Percentiles rank a stretch among this genome's conserved stretches.
Evolutionary conservation across 2,113 vertebrate genomes (phyloP).

Genomic region (Petromus typicus): DNA sequence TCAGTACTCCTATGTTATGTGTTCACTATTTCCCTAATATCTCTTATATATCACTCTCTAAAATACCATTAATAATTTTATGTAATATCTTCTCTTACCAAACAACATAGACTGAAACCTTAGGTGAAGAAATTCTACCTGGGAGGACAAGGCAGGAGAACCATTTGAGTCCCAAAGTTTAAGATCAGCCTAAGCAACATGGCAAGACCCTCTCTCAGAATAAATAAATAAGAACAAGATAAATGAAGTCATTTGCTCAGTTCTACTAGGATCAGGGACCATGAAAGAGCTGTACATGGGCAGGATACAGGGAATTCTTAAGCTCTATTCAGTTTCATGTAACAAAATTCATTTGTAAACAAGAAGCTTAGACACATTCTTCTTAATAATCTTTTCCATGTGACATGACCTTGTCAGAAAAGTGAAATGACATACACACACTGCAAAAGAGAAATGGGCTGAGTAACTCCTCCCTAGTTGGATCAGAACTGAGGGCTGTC

Average conservation of each 20-base stretch:
- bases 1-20: neutral
- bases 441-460: neutral
- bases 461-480: neutral
- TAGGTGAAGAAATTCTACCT: neutral
- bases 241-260: neutral
- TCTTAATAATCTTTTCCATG: neutral
- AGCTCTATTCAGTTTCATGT: neutral
- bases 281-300: neutral
- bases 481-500: neutral
- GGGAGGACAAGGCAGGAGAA: neutral
- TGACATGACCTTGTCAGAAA: neutral
- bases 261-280: neutral
- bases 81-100: neutral
- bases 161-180: neutral
- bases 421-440: neutral
- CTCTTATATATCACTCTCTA: neutral
- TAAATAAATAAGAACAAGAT: neutral
- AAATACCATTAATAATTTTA: neutral
- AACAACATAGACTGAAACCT: neutral
- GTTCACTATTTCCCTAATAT: neutral
- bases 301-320: neutral
- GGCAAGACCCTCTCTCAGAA: neutral
- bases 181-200: neutral
- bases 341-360: slow-evolving; percentile 5
- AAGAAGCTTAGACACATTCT: neutral